These are phyloP conservation scores for Samia ricini DNA, from an alignment of 1,140 invertebrate genomes.

Conservation along the genomic window DNA sequence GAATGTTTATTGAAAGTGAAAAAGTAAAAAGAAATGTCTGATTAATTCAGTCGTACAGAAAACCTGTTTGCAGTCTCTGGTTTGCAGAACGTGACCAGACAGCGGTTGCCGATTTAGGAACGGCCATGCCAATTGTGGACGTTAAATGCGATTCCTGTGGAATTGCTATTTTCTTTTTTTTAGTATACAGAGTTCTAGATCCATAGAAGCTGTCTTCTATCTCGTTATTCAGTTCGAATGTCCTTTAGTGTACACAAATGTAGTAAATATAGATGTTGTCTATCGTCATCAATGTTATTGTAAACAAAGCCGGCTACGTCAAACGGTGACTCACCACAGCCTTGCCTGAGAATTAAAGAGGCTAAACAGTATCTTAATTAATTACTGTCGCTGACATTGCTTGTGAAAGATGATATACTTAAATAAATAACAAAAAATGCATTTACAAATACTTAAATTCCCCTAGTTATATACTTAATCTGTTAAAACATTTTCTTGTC, in stretches of 20 bases:
- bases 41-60: slow-evolving; percentile 49
- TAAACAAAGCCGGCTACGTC: slow-evolving; percentile 35
- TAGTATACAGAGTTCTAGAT: not conserved
- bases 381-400: slow-evolving; percentile 9
- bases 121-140: slow-evolving; percentile 47
- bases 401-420: too few relatives aligned
- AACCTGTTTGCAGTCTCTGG: slow-evolving; percentile 66
- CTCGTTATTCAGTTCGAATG: not conserved
- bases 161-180: not conserved
- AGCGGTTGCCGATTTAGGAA: slow-evolving; percentile 40
- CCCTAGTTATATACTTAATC: too few relatives aligned
- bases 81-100: slow-evolving; percentile 74
- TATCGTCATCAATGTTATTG: slow-evolving; percentile 37
- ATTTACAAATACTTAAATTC: too few relatives aligned
- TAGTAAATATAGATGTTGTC: slow-evolving; percentile 8
- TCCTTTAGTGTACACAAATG: not conserved
- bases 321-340: slow-evolving; percentile 18
- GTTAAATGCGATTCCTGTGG: slow-evolving; percentile 17
- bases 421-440: too few relatives aligned
- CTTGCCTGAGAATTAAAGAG: slow-evolving; percentile 4
- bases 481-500: too few relatives aligned
- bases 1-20: slow-evolving; percentile 50
- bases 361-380: slow-evolving; percentile 17
- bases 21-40: slow-evolving; percentile 51
- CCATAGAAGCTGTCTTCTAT: not conserved